phyloP scores from a whole-genome alignment of 2,797 vertebrate genomes.

The Molossus molossus region DNA sequence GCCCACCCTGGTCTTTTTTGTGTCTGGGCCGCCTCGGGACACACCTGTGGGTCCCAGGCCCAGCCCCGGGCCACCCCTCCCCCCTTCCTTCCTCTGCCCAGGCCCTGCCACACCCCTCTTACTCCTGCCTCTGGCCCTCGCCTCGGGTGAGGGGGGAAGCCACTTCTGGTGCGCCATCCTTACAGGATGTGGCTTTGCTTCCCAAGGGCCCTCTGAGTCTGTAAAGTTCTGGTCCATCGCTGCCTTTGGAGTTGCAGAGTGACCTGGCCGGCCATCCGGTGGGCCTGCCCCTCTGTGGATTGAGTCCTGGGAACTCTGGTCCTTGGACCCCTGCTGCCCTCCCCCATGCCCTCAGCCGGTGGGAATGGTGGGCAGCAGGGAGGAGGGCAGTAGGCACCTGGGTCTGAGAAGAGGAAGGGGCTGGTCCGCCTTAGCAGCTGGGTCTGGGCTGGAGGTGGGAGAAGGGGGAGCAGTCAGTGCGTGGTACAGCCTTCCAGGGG shows the following conservation, averaged over 20 bases:
- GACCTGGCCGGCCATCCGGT: neutral
- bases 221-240: neutral
- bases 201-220: neutral
- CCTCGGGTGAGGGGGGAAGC: neutral
- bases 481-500: neutral
- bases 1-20: slow-evolving; percentile 26
- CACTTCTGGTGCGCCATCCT: neutral
- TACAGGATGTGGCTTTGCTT: neutral
- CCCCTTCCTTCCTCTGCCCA: neutral
- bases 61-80: neutral
- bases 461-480: neutral
- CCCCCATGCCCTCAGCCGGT: no score
- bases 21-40: slow-evolving; percentile 30
- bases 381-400: neutral
- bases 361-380: neutral
- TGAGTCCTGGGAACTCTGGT: neutral
- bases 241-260: no score
- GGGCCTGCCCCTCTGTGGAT: neutral
- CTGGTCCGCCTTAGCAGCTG: no score
- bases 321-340: neutral
- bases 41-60: slow-evolving; percentile 53
- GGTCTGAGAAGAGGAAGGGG: neutral
- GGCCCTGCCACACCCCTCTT: neutral
- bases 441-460: no score
- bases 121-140: neutral